Conservation (phyloP, 30 jellyfish, hydroid and myxozoan genomes). For the Calvadosia cruxmelitensis region DNA sequence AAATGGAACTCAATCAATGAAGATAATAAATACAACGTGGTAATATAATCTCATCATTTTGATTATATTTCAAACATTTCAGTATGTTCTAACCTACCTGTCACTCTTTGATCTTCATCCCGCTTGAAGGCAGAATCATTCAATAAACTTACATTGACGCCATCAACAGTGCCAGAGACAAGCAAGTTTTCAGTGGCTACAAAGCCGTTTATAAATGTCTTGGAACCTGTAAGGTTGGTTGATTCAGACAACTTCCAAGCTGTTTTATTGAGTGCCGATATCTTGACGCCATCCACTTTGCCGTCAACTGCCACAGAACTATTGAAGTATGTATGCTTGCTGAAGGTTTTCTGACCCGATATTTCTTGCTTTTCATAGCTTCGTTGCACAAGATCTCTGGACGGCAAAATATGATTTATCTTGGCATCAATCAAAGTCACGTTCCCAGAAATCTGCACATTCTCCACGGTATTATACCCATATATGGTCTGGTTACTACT, state of each 20-base stretch:
- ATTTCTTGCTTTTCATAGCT: not conserved
- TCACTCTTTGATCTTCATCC: constrained; percentile 32
- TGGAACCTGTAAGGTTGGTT: constrained; percentile 23
- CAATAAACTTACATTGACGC: constrained; percentile 46
- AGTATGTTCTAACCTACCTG: constrained; percentile 18
- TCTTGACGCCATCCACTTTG: constrained; percentile 35
- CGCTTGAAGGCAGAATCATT: constrained; percentile 39
- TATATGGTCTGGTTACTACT: constrained; percentile 43
- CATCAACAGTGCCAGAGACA: constrained; percentile 68
- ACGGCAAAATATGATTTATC: constrained; percentile 31
- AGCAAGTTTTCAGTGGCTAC: constrained; percentile 20
- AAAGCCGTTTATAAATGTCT: constrained; percentile 41
- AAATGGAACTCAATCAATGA: too few species aligned
- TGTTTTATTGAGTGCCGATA: constrained; percentile 31
- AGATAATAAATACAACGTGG: too few species aligned
- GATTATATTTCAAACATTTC: not conserved
- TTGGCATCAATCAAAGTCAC: constrained; percentile 27
- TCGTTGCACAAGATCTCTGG: constrained; percentile 48
- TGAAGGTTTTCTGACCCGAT: not conserved
- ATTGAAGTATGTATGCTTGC: not conserved
- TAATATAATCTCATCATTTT: too few species aligned
- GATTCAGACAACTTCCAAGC: constrained; percentile 35
- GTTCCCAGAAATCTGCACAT: constrained; percentile 26
- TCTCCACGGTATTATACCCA: constrained; percentile 36
- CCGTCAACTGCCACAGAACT: constrained; percentile 37